Evolutionary conservation across 2,888 invertebrate genomes (phyloP).

Genomic region (Eustalomyia histrio): DNA sequence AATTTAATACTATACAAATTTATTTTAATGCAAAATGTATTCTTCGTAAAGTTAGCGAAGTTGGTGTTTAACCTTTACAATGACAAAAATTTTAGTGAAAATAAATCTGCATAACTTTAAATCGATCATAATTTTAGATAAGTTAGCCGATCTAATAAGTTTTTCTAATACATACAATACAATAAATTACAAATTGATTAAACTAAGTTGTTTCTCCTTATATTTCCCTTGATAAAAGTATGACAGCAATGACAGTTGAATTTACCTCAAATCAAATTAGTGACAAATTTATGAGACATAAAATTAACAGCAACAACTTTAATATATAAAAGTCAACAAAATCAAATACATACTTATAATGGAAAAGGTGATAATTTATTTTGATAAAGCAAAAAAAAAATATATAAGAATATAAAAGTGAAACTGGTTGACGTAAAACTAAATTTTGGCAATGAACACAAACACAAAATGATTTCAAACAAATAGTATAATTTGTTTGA

Average conservation of each 20-base stretch:
- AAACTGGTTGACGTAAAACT: constrained; percentile 13
- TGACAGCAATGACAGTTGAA: not conserved
- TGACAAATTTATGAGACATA: not conserved
- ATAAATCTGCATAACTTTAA: too few relatives aligned
- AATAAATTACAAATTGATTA: too few relatives aligned
- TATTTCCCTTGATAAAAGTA: not conserved
- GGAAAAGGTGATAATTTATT: not conserved
- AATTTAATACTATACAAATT: too few relatives aligned
- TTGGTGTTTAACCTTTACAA: too few relatives aligned
- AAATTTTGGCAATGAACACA: constrained; percentile 25
- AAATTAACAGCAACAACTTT: not conserved
- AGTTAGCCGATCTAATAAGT: too few relatives aligned
- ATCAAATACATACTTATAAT: not conserved
- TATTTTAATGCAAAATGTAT: too few relatives aligned
- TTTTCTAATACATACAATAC: too few relatives aligned
- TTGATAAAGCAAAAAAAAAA: not conserved
- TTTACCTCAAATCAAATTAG: not conserved
- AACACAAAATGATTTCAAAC: not conserved
- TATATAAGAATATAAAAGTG: not conserved
- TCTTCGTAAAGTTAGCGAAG: too few relatives aligned
- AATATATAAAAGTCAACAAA: not conserved
- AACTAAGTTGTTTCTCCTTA: not conserved
- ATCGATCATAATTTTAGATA: too few relatives aligned
- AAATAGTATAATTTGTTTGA: not conserved
- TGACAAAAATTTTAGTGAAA: too few relatives aligned